Conservation (phyloP, 2,113 vertebrate genomes). For the Madoqua kirkii region DNA sequence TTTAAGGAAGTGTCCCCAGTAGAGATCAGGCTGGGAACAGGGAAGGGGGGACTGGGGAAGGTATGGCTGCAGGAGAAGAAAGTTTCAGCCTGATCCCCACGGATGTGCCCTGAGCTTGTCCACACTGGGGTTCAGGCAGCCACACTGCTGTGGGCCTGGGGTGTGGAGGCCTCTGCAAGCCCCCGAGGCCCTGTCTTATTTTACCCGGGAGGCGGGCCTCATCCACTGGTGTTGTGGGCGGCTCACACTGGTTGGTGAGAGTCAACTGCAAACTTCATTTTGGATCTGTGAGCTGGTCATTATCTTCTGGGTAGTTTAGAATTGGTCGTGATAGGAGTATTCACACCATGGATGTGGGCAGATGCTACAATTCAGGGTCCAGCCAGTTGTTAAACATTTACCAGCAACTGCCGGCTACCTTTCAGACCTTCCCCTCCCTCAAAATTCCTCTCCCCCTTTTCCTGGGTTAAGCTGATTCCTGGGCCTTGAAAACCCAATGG, state of each 20-base stretch:
- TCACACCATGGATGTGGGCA: not conserved
- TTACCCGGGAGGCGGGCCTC: not conserved
- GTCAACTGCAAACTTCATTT: not conserved
- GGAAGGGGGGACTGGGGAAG: not conserved
- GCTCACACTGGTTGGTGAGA: fast-evolving
- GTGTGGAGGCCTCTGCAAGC: too few species aligned
- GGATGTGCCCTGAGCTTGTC: not conserved
- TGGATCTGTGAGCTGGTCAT: not conserved
- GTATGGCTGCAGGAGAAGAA: not conserved
- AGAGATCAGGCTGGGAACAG: too few species aligned
- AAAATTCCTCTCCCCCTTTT: not conserved
- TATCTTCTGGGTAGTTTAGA: not conserved
- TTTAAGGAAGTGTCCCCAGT: not conserved
- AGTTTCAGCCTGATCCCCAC: not conserved
- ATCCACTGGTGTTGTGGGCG: not conserved
- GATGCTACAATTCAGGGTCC: not conserved
- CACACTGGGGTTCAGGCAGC: not conserved
- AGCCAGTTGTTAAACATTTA: too few species aligned
- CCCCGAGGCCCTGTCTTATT: not conserved
- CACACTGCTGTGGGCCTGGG: not conserved
- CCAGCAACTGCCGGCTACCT: not conserved
- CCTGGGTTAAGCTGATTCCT: not conserved
- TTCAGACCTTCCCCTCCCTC: not conserved
- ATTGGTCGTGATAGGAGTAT: fast-evolving
- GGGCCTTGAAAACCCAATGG: not conserved